Base-by-base conservation (phyloP, 2,888 invertebrate genomes). In the Megastigmus dorsalis region DNA sequence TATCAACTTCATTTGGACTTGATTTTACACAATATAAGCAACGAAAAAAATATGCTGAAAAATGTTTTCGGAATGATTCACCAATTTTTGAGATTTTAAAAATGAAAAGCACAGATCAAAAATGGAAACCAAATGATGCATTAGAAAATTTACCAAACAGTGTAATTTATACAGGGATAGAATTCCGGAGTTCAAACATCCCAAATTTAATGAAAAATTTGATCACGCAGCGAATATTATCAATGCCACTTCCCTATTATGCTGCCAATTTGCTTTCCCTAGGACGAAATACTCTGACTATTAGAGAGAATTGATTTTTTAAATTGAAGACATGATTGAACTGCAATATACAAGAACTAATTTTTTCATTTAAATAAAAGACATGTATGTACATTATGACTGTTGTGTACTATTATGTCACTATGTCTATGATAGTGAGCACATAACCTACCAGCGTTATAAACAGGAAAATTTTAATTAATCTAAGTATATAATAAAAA, bases 171-270 rank as follows among this genome's bases (percentile, higher is more conserved):
- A 72, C 78, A 26, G 77, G 67, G 23, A 83, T 84, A 80, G 82
- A 85, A 74, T 86, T 85, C 75, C 81, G 79, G n/a, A 84, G 86
- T 77, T 77, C 45, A 18, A 80, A 83, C 60, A 76, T 86, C 41
- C 78, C 80, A 26, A 63, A 52, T 2, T 81, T 81, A 41, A 69
- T 87, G 38, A 80, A 78, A 15, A 77, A 75, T 71, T 74, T 86
- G 55, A 80, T 82, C 50, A 81, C 81, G 67, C 76, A 77, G 28
- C 68, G 77, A 60, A 75, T 84, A 45, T 33, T 86, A 2, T 41
- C 43, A 23, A 76, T 79, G 67, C 87, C 87, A 69, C 70, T 84
- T 30, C 87, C 87, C 23, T 13, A 60, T 38, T 87, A 87, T 74
- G 75, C 85, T 26, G 74, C 82, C 6, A 77, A 84, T 69, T 71